These are phyloP conservation scores for Agrotis ipsilon DNA, from an alignment of 2,888 invertebrate genomes.

Conservation along the genomic window DNA sequence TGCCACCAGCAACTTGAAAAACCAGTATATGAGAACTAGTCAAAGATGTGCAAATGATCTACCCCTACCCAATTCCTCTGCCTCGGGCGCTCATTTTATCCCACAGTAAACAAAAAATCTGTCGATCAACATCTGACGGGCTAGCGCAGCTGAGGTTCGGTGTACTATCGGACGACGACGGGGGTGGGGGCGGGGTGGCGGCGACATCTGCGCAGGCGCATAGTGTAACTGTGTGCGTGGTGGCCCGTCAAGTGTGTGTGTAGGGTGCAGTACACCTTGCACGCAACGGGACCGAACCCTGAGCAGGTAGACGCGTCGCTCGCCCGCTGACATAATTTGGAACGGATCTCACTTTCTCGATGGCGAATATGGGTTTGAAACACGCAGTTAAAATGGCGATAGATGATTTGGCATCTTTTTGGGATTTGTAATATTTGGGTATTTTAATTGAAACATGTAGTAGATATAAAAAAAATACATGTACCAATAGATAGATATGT, in stretches of 20 bases:
- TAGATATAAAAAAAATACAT: background rate
- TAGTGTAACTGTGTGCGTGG: conserved; percentile 66
- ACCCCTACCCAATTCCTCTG: conserved; percentile 67
- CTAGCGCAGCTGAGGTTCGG: conserved; percentile 83
- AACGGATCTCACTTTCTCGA: conserved; percentile 84
- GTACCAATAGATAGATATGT: background rate
- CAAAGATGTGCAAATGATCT: conserved; percentile 61
- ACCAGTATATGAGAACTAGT: conserved; percentile 53
- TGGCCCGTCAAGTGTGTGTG: conserved; percentile 66
- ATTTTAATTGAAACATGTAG: conserved; percentile 19
- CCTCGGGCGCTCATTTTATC: conserved; percentile 69
- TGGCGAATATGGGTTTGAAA: conserved; percentile 82
- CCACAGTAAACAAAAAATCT: conserved; percentile 79
- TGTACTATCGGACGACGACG: conserved; percentile 79
- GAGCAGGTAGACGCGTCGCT: conserved; percentile 85
- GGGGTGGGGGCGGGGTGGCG: conserved; percentile 66
- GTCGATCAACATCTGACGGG: conserved; percentile 88
- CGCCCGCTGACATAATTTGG: conserved; percentile 84
- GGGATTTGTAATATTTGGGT: conserved; percentile 3
- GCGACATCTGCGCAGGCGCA: conserved; percentile 78
- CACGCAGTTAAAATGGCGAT: conserved; percentile 57
- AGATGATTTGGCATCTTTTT: conserved; percentile 26
- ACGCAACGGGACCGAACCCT: conserved; percentile 86
- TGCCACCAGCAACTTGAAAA: conserved; percentile 34
- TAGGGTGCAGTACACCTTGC: conserved; percentile 87